Conservation (phyloP, 2,797 vertebrate genomes). For the Tokudaia muenninki region DNA sequence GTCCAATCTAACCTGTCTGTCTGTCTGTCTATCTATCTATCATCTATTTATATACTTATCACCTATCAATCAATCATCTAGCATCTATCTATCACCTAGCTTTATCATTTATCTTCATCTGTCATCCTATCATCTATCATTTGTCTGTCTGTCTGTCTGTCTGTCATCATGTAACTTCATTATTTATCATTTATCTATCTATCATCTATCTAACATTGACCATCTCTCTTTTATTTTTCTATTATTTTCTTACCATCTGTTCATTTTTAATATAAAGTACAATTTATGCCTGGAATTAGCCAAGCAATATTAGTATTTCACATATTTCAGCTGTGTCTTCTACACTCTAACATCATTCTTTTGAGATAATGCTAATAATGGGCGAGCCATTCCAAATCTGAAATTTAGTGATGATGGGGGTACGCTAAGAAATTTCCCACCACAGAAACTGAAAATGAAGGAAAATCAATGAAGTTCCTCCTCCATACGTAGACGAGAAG, state of each 20-base stretch:
- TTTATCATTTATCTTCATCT: not conserved
- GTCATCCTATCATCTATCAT: not conserved
- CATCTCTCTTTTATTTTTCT: not conserved
- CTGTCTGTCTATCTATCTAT: not conserved
- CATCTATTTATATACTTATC: no score
- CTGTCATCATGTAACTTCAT: not conserved
- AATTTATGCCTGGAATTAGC: not conserved
- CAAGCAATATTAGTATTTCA: not conserved
- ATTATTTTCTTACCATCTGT: not conserved
- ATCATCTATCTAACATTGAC: not conserved
- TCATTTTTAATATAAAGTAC: not conserved
- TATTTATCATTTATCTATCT: not conserved
- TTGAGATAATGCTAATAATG: not conserved
- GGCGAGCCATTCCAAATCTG: not conserved
- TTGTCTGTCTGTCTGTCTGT: not conserved
- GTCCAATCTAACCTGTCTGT: not conserved
- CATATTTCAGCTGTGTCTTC: not conserved
- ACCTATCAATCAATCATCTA: not conserved
- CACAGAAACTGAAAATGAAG: not conserved
- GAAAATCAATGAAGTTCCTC: not conserved
- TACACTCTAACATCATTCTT: not conserved
- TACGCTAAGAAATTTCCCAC: not conserved
- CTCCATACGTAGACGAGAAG: not conserved
- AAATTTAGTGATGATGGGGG: not conserved
- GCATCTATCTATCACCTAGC: not conserved